Percentiles rank a stretch among this genome's conserved stretches.
Evolutionary conservation across 35 echinoderm and acorn worm species (phyloP).

Genomic region (Holothuria glaberrima): DNA sequence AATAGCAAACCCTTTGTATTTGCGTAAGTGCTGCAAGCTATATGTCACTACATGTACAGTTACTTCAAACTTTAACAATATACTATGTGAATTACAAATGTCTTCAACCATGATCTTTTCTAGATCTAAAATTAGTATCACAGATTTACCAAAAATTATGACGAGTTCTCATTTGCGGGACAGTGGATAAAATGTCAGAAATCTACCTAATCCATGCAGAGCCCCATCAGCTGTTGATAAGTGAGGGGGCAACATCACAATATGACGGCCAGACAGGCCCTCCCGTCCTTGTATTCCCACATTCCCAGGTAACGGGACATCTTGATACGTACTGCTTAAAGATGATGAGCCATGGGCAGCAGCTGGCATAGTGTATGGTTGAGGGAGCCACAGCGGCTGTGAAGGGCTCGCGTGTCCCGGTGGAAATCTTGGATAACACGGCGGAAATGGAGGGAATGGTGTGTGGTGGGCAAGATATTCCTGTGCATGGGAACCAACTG

Average conservation of each 20-base stretch:
- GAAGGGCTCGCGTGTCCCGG: slow-evolving; percentile 54
- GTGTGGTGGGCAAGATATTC: slow-evolving; percentile 54
- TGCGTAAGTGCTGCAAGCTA: not conserved
- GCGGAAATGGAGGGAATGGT: slow-evolving; percentile 60
- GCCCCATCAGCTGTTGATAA: slow-evolving; percentile 46
- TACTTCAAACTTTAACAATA: too few relatives aligned
- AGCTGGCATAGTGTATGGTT: slow-evolving; percentile 46
- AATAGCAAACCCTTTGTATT: not conserved
- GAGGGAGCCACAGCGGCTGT: slow-evolving; percentile 67
- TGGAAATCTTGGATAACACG: slow-evolving; percentile 48
- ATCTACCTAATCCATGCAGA: slow-evolving; percentile 42
- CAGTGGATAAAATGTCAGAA: too few relatives aligned
- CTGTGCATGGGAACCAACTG: slow-evolving; percentile 16
- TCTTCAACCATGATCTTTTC: too few relatives aligned
- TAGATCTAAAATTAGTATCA: not conserved
- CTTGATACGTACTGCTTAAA: slow-evolving; percentile 51
- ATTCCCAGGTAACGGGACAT: slow-evolving; percentile 50
- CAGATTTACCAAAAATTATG: too few relatives aligned
- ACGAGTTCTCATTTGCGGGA: too few relatives aligned
- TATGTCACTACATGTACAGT: too few relatives aligned
- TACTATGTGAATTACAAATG: too few relatives aligned
- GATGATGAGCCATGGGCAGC: slow-evolving; percentile 43
- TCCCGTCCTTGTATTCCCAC: not conserved
- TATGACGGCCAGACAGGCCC: not conserved
- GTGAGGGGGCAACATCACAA: slow-evolving; percentile 40